A percentile compares a stretch with the other conserved stretches of the same genome.
These are phyloP conservation scores for Drosophila subpulchrella DNA, from an alignment of 1,140 invertebrate species.

Conservation along the genomic window DNA sequence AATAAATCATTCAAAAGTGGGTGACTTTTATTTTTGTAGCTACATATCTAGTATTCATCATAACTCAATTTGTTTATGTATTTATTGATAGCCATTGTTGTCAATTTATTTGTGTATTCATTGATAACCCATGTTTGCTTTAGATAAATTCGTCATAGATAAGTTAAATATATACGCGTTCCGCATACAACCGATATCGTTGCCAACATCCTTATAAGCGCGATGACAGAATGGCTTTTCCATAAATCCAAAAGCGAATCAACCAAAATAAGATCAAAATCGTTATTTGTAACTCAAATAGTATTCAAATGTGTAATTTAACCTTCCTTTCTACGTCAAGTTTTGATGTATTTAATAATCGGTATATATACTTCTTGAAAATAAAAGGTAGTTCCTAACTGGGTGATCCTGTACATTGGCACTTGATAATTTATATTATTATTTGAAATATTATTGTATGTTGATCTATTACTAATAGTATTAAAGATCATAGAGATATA, in stretches of 20 bases:
- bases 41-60: neutral
- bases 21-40: neutral
- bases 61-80: constrained; percentile 1
- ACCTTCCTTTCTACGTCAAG: neutral
- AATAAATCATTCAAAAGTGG: neutral
- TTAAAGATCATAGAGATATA: too few relatives aligned
- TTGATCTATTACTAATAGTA: too few relatives aligned
- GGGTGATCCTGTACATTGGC: too few relatives aligned
- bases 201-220: neutral
- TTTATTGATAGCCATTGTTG: neutral
- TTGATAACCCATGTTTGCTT: neutral
- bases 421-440: too few relatives aligned
- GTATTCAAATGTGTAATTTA: neutral
- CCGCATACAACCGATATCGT: neutral
- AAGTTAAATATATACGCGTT: constrained; percentile 9
- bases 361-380: too few relatives aligned
- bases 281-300: neutral
- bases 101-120: neutral
- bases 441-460: too few relatives aligned
- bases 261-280: neutral
- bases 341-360: neutral
- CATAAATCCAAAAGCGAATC: constrained; percentile 11
- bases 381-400: too few relatives aligned
- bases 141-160: constrained; percentile 8
- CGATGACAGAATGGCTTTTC: constrained; percentile 1